Percentiles rank a stretch among this genome's conserved stretches.
Conservation (phyloP, 2,113 vertebrate species). For the Laticauda laticaudata region DNA sequence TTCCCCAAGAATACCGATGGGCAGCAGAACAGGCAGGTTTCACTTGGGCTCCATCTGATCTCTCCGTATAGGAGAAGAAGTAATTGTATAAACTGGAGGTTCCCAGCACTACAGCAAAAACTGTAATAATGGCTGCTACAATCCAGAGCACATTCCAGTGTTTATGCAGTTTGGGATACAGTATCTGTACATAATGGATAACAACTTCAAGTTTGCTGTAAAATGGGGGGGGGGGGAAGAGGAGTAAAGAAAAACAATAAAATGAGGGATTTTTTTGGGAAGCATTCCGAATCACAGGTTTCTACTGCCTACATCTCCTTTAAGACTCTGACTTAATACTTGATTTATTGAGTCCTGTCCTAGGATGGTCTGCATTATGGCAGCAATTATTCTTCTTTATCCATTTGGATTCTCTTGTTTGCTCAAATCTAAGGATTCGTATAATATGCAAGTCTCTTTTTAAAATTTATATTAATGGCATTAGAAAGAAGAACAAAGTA, state of each 20-base stretch:
- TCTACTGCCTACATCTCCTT: background rate
- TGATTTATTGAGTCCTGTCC: background rate
- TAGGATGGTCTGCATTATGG: background rate
- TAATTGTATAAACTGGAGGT: conserved; percentile 68
- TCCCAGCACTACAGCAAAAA: conserved; percentile 73
- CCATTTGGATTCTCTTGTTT: background rate
- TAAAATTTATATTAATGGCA: background rate
- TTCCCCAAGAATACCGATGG: conserved; percentile 75
- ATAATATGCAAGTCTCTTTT: background rate
- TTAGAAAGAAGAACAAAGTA: background rate
- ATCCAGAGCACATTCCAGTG: conserved; percentile 79
- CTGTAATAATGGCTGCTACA: conserved; percentile 68
- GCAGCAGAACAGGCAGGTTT: conserved; percentile 71
- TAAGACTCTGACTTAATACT: background rate
- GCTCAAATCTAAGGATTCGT: background rate
- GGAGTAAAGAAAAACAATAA: background rate
- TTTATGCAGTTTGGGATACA: conserved; percentile 76
- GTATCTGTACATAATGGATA: conserved; percentile 74
- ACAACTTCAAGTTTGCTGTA: conserved; percentile 80
- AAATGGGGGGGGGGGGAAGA: conserved; percentile 18
- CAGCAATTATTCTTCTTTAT: background rate
- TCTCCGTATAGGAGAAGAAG: conserved; percentile 71
- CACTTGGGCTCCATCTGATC: conserved; percentile 61
- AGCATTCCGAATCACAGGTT: background rate
- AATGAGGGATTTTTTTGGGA: background rate